phyloP scores from a whole-genome alignment of 2,113 vertebrate genomes.

The Gymnocephalus cernua region DNA sequence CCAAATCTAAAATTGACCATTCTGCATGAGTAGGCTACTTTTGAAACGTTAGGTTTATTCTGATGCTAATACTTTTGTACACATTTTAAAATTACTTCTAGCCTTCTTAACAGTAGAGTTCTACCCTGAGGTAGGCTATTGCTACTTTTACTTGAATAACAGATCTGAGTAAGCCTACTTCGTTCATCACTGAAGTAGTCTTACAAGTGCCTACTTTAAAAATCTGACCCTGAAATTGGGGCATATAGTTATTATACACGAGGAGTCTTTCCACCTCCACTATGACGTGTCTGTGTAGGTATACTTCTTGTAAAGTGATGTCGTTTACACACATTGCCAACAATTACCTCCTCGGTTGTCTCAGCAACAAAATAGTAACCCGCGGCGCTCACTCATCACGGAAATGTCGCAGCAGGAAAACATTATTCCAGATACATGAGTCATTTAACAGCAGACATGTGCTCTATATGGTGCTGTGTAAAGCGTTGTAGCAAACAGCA shows the following conservation, averaged over 20 bases:
- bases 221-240: too few species aligned
- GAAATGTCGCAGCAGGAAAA: constrained; percentile 23
- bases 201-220: too few species aligned
- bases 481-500: not conserved
- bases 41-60: not conserved
- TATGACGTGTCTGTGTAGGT: not conserved
- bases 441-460: constrained; percentile 9
- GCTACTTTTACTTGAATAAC: not conserved
- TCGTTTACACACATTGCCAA: not conserved
- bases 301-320: not conserved
- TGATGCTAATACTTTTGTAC: not conserved
- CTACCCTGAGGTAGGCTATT: not conserved
- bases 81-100: not conserved
- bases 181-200: too few species aligned
- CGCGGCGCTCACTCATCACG: constrained; percentile 7
- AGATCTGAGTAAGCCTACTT: not conserved
- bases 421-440: constrained; percentile 30
- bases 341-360: constrained; percentile 50
- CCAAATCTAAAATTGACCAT: not conserved
- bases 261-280: not conserved
- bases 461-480: not conserved
- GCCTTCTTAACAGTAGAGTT: not conserved
- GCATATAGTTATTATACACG: not conserved
- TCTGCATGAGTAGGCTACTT: not conserved
- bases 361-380: constrained; percentile 63